phyloP scores from a whole-genome alignment of 2,113 vertebrate species.

The Orthonyx spaldingii region DNA sequence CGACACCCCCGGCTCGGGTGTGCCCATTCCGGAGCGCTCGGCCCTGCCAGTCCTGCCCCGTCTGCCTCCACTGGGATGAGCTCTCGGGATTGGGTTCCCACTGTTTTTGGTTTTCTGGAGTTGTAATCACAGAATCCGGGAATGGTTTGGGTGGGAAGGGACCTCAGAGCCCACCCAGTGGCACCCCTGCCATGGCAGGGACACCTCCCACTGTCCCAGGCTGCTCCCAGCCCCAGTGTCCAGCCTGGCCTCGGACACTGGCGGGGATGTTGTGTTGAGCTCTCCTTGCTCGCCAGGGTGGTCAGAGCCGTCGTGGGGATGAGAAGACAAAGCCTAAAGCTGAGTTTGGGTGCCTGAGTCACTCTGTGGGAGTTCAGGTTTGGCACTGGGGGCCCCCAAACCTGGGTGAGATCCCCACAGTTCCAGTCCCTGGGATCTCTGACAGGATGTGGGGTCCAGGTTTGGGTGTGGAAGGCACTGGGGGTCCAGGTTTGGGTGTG shows the following conservation, averaged over 20 bases:
- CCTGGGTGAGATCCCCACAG: neutral
- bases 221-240: neutral
- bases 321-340: neutral
- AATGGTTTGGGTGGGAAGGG: neutral
- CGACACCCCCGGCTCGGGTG: neutral
- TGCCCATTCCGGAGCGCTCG: accelerated
- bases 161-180: neutral
- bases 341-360: neutral
- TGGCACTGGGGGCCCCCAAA: neutral
- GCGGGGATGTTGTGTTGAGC: neutral
- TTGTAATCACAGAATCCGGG: neutral
- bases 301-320: neutral
- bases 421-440: neutral
- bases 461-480: neutral
- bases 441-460: neutral
- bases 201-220: neutral
- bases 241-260: neutral
- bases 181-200: neutral
- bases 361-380: neutral
- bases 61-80: neutral
- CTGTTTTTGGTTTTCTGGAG: neutral
- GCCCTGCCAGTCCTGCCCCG: neutral
- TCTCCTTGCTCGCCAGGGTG: neutral
- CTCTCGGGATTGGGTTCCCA: neutral
- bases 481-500: neutral